Conservation (phyloP, 2,888 invertebrate genomes). For the Campaea margaritaria region DNA sequence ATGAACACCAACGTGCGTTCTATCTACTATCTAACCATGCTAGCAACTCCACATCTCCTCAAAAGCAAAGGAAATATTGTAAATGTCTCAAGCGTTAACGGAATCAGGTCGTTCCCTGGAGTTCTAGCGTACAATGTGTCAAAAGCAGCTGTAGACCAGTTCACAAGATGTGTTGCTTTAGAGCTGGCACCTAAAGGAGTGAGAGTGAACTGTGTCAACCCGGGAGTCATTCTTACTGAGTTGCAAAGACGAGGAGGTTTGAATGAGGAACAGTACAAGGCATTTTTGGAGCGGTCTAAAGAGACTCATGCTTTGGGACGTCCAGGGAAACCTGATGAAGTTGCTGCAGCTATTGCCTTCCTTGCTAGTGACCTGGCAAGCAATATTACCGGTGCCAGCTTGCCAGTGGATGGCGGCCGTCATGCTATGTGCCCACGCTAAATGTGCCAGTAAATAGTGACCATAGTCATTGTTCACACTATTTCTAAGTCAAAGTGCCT, state of each 20-base stretch:
- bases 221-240: constrained; percentile 96
- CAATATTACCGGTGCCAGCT: constrained; percentile 94
- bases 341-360: constrained; percentile 95
- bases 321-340: constrained; percentile 93
- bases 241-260: constrained; percentile 95
- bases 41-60: constrained; percentile 94
- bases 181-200: constrained; percentile 93
- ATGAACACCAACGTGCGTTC: constrained; percentile 96
- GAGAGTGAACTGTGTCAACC: constrained; percentile 96
- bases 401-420: constrained; percentile 97
- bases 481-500: constrained; percentile 26
- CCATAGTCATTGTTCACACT: neutral
- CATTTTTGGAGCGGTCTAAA: constrained; percentile 93
- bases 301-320: constrained; percentile 97
- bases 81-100: constrained; percentile 97
- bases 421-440: constrained; percentile 97
- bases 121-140: constrained; percentile 96
- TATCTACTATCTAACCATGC: constrained; percentile 92
- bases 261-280: constrained; percentile 91
- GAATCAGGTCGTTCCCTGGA: constrained; percentile 95
- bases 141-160: constrained; percentile 97
- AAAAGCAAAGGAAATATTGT: constrained; percentile 95
- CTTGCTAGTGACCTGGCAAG: constrained; percentile 95
- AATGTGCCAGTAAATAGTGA: constrained; percentile 40
- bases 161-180: constrained; percentile 96